Base-by-base conservation (phyloP, 2,113 vertebrate genomes). In the Antechinus flavipes region DNA sequence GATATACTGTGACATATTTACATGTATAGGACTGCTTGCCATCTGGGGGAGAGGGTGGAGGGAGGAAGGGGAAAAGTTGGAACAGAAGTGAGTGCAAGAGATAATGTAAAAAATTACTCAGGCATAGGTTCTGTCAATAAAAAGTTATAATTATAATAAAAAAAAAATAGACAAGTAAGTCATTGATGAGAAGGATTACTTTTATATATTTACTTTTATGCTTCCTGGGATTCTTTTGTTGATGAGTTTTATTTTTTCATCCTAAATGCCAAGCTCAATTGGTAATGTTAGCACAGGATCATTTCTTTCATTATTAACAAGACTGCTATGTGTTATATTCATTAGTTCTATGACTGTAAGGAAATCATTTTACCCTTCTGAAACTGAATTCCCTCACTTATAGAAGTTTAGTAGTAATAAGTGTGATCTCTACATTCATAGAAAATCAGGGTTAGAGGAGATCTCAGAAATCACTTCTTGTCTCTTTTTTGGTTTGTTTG, bases 161-260 rank as follows among this genome's bases (percentile, higher is more conserved):
- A 47, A 47, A 47, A 47, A 47, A 1, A 47, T 47, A 47, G 47
- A 47, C 14, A 19, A 96, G 55, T 54, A 56, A 12, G 56, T 95
- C 91, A 54, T 61, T 24, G 53, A 68, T 46, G n/a, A 54, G 11
- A 42, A 14, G 23, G 90, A 22, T 50, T 54, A 91, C 46, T 90
- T 91, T 54, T 90, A 11, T 53, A n/a, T 49, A 14, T 54, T 3
- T 14, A 42, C 49, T 50, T 0, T 84, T 61, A 26, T 3, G 84
- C 24, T 95, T 49, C 91, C 12, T 9, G 46, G 50, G 55, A 84
- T 23, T 56, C 84, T 96, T 93, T 94, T 84, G 55, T 14, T 50
- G 61, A n/a, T n/a, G 61, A 76, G 12, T 16, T 76, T 76, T 61
- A 35, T 61, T n/a, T 76, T 76, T 76, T 76, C 12, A n/a, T n/a